Base-by-base conservation (phyloP, 2,113 vertebrate genomes). In the Bostrychus sinensis region DNA sequence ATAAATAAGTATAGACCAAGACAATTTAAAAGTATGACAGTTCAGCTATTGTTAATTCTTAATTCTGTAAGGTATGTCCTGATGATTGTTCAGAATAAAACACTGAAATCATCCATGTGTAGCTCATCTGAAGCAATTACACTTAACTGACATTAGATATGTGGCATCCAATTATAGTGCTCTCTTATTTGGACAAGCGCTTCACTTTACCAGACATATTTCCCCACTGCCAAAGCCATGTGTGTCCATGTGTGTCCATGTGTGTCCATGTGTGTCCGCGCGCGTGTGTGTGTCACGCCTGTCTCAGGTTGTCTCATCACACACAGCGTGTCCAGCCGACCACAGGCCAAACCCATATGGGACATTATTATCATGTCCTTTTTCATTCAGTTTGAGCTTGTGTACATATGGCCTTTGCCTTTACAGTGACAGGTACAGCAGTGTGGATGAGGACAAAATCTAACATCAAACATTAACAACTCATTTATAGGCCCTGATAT, bases 221-320 rank as follows among this genome's bases (percentile, higher is more conserved):
- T 57, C 42, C 39, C 14, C 20, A 37, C 30, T 66, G 51, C 66
- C 0, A 0, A 36, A 36, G 66, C 53, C 66, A 43, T 17, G 65
- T 4, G 17, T 20, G 58, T 39, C 53, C 20, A 19, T 54, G 14
- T 73, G 43, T 65, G 22, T 2, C 30, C 30, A 20, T 48, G 45
- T 56, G 51, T 34, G 20, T 37, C 36, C 42, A 45, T n/a, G 9
- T 22, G 10, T 45, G 22, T 19, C 19, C 45, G 34, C 68, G 66
- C 23, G 59, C 19, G 45, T n/a, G 38, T 41, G 51, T 30, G 51
- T 50, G 63, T 68, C 57, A 54, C 13, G 58, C 58, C 66, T 83
- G 79, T 81, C 80, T 60, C 7, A 66, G 75, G 72, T 73, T 72
- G 75, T 86, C 64, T 63, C 53, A 41, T 88, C 80, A 86, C 66